Percentiles rank a stretch among this genome's conserved stretches.
Conservation (phyloP, 2,797 vertebrate species). For the Macroramphosus scolopax region DNA sequence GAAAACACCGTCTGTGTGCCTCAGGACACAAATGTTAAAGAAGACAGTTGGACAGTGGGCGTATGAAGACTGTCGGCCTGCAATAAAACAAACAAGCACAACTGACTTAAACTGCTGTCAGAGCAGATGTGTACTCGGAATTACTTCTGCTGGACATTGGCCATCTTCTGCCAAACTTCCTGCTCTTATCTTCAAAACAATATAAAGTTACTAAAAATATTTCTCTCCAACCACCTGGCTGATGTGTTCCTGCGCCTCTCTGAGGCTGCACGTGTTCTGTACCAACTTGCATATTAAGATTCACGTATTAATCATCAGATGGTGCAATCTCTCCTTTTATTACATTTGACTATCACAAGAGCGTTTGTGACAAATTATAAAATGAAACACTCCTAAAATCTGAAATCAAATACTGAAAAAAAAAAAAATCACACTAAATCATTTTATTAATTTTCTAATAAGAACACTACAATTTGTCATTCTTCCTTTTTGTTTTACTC, state of each 20-base stretch:
- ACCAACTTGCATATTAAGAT: conserved; percentile 26
- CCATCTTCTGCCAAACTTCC: conserved; percentile 12
- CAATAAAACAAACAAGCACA: background rate
- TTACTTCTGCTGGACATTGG: background rate
- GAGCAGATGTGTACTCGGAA: too few species aligned
- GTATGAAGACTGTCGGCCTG: conserved; percentile 13
- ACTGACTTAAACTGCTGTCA: background rate
- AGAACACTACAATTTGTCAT: conserved; percentile 88
- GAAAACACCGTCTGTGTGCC: conserved; percentile 2
- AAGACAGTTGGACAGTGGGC: conserved; percentile 26
- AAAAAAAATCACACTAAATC: conserved; percentile 83
- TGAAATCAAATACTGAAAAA: conserved; percentile 71
- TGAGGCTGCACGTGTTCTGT: background rate
- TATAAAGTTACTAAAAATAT: background rate
- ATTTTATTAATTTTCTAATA: conserved; percentile 87
- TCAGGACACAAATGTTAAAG: conserved; percentile 24
- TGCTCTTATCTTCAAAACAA: conserved; percentile 26
- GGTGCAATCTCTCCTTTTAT: conserved; percentile 79
- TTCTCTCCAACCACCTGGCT: background rate
- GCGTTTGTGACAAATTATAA: conserved; percentile 79
- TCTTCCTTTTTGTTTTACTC: conserved; percentile 80
- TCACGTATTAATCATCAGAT: conserved; percentile 61
- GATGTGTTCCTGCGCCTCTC: too few species aligned
- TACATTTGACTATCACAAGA: conserved; percentile 80
- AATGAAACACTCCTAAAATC: conserved; percentile 76